Percentiles rank a stretch among this genome's conserved stretches.
phyloP scores from a whole-genome alignment of 2,888 invertebrate species.

The Leucozona laternaria region DNA sequence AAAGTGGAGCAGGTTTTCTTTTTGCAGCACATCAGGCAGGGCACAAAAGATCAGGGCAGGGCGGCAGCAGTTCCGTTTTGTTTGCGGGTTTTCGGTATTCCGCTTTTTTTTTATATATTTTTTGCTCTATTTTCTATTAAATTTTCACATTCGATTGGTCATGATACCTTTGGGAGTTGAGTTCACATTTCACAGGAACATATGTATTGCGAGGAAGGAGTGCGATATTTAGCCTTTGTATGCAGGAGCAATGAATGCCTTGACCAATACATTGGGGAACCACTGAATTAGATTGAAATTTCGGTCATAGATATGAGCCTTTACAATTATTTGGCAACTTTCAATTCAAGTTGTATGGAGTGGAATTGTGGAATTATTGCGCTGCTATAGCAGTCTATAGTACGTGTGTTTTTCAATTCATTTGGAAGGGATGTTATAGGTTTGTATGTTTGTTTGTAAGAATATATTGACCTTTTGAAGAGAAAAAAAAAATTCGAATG shows the following conservation, averaged over 20 bases:
- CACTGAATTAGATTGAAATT: slow-evolving; percentile 71
- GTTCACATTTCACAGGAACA: slow-evolving; percentile 4
- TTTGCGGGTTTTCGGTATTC: slow-evolving; percentile 43
- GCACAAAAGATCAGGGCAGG: not conserved
- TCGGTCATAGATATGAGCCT: slow-evolving; percentile 60
- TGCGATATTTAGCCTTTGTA: slow-evolving; percentile 47
- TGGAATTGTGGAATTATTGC: slow-evolving; percentile 32
- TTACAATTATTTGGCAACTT: slow-evolving; percentile 56
- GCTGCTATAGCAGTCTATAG: not conserved
- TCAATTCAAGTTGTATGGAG: not conserved
- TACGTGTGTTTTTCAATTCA: slow-evolving; percentile 43
- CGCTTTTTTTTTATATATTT: slow-evolving; percentile 1
- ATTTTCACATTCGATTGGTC: slow-evolving; percentile 75
- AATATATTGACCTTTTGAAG: slow-evolving; percentile 1
- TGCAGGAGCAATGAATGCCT: slow-evolving; percentile 27
- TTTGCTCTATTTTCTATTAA: slow-evolving; percentile 68
- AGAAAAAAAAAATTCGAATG: not conserved
- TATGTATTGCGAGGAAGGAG: slow-evolving; percentile 3
- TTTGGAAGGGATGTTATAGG: not conserved
- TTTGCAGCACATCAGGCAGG: too few species aligned
- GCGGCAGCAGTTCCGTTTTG: slow-evolving; percentile 63
- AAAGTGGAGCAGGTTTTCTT: slow-evolving; percentile 69
- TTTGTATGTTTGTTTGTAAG: not conserved
- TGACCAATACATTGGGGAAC: slow-evolving; percentile 59
- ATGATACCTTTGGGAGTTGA: slow-evolving; percentile 70